phyloP scores from a whole-genome alignment of 2,888 invertebrate genomes.

The Criorhina ranunculi region DNA sequence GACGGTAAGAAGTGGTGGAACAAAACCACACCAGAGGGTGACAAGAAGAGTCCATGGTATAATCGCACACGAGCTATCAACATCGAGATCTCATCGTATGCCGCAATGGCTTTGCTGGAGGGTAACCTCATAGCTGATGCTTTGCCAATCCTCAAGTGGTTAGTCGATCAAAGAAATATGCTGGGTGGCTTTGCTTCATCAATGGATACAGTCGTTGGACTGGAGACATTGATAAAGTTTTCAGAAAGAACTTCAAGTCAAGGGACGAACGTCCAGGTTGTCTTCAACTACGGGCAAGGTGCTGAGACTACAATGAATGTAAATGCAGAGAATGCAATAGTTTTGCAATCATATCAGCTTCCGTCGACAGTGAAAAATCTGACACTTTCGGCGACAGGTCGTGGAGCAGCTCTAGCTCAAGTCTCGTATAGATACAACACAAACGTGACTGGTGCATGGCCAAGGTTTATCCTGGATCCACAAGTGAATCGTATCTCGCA shows the following conservation, averaged over 20 bases:
- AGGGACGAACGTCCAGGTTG: slow-evolving; percentile 86
- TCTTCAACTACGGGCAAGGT: slow-evolving; percentile 85
- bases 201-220: slow-evolving; percentile 91
- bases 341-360: slow-evolving; percentile 89
- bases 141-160: slow-evolving; percentile 89
- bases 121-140: slow-evolving; percentile 83
- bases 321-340: slow-evolving; percentile 91
- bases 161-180: slow-evolving; percentile 88
- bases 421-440: slow-evolving; percentile 93
- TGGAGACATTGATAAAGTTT: slow-evolving; percentile 87
- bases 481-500: slow-evolving; percentile 94
- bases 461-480: slow-evolving; percentile 94
- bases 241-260: slow-evolving; percentile 86
- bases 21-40: slow-evolving; percentile 86
- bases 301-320: slow-evolving; percentile 87
- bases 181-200: slow-evolving; percentile 91
- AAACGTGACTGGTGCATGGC: slow-evolving; percentile 95
- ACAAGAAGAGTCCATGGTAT: slow-evolving; percentile 88
- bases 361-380: slow-evolving; percentile 86
- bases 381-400: slow-evolving; percentile 91
- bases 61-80: slow-evolving; percentile 88
- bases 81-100: slow-evolving; percentile 95
- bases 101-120: slow-evolving; percentile 89
- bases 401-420: slow-evolving; percentile 91
- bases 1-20: slow-evolving; percentile 93